A percentile compares a stretch with the other conserved stretches of the same genome.
These are phyloP conservation scores for Myotis myotis DNA, from an alignment of 2,797 vertebrate species.

Conservation along the genomic window DNA sequence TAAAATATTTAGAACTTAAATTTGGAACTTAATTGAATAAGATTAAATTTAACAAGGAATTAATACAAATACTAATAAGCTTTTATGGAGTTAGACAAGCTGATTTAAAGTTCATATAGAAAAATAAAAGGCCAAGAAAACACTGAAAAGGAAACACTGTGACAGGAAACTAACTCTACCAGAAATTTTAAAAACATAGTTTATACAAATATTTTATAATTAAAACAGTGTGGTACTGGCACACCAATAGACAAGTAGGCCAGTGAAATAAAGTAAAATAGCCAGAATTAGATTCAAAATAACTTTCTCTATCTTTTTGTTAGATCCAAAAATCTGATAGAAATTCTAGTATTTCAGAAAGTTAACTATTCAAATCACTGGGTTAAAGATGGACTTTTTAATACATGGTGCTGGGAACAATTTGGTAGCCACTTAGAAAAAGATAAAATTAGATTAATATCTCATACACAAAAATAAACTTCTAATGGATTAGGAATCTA, in stretches of 20 bases:
- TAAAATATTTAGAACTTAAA: conserved; percentile 15
- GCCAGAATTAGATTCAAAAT: background rate
- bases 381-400: background rate
- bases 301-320: no score
- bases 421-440: background rate
- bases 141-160: background rate
- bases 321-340: background rate
- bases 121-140: background rate
- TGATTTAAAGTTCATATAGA: background rate
- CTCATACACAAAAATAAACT: background rate
- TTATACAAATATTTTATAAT: background rate
- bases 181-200: background rate
- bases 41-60: background rate
- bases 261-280: background rate
- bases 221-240: background rate
- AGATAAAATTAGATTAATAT: background rate
- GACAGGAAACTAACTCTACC: background rate
- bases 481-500: background rate
- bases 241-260: background rate
- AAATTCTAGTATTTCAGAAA: background rate
- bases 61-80: background rate
- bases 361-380: background rate
- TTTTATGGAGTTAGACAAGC: background rate
- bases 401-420: background rate
- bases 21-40: background rate